Evolutionary conservation across 2,113 vertebrate genomes (phyloP), one percentile per base, ranked within the genome.

Genomic region (Heptranchias perlo): DNA sequence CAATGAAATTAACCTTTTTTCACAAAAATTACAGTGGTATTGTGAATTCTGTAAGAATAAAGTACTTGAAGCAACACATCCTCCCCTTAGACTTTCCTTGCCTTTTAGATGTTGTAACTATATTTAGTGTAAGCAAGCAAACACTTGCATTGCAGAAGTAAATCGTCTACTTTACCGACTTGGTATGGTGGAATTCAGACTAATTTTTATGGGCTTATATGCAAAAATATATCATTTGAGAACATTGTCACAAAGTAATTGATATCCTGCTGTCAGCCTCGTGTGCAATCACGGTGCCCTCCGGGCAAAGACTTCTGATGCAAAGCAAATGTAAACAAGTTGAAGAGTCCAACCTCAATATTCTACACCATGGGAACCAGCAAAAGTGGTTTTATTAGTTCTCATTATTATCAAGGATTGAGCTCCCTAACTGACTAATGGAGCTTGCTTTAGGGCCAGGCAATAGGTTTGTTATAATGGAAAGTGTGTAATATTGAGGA

Each of bases 241-340:
- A 84, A 86, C 13, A 49, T 86, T 86, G 47, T 49, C 54, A 49
- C 49, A 18, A 89, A 31, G 49, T 89, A 54, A 89, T 89, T 89
- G 86, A 89, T 54, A 89, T 89, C 28, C 10, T 54, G 49, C 47
- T 89, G 47, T 54, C 49, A 49, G 25, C 84, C 23, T 54, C 25
- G 28, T 52, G 39, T 21, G 73, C 78, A 47, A 47, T 21, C 16
- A 82, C 39, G 28, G 10, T 28, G 47, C 49, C 86, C 86, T 89
- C 86, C 54, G 25, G 86, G 86, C 86, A 52, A 89, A 89, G 49
- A 49, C 49, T 54, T 13, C 86, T 89, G 86, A 89, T 31, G 86
- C 86, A 89, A 52, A 89, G 47, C 86, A 89, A 54, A 31, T 89
- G 78, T 82, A 82, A 82, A 82, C 78, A 82, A 82, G 6, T 82